phyloP scores from a whole-genome alignment of 2,113 vertebrate genomes.

The Albula glossodonta region DNA sequence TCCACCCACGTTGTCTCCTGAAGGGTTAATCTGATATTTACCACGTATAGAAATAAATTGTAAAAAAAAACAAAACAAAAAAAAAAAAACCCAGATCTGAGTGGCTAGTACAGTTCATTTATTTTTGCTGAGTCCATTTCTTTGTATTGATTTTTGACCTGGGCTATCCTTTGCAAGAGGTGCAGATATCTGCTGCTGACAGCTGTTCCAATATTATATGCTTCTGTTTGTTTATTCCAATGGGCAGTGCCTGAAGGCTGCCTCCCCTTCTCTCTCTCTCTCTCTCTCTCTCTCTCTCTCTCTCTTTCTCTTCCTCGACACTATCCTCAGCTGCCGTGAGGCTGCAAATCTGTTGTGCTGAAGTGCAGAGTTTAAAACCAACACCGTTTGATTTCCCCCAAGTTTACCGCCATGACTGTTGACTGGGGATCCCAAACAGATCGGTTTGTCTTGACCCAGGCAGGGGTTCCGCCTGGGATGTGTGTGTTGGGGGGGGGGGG shows the following conservation, averaged over 20 bases:
- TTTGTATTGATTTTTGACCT: slow-evolving; percentile 68
- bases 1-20: not conserved
- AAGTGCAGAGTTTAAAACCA: not conserved
- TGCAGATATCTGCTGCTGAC: slow-evolving; percentile 57
- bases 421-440: too few species aligned
- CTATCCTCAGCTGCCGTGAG: too few species aligned
- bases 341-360: not conserved
- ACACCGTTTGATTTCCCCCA: not conserved
- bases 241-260: not conserved
- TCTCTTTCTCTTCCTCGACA: slow-evolving; percentile 7
- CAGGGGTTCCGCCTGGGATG: not conserved
- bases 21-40: not conserved
- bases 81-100: slow-evolving; percentile 44
- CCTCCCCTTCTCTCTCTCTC: slow-evolving; percentile 19
- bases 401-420: not conserved
- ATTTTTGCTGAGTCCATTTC: slow-evolving; percentile 60
- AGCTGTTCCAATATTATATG: slow-evolving; percentile 31
- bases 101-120: slow-evolving; percentile 57
- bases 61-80: too few species aligned
- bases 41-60: slow-evolving; percentile 28
- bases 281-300: not conserved
- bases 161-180: slow-evolving; percentile 47
- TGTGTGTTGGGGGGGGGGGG: too few species aligned
- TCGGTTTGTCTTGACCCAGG: too few species aligned
- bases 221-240: slow-evolving; percentile 52